Percentiles rank a stretch among this genome's conserved stretches.
phyloP scores from a whole-genome alignment of 2,888 invertebrate species.

The Eilema caniola region DNA sequence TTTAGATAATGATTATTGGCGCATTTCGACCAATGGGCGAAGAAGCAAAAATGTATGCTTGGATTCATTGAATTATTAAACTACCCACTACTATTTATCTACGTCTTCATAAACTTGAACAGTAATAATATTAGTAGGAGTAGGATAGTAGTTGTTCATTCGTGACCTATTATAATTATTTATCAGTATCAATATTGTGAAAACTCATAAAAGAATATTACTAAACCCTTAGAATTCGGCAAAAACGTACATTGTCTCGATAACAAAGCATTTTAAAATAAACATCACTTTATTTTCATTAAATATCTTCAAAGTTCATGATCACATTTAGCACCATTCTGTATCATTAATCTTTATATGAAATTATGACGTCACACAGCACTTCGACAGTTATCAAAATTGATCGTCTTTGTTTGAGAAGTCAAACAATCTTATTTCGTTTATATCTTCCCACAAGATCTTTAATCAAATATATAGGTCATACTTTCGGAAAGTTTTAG shows the following conservation, averaged over 20 bases:
- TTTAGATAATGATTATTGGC: too few relatives aligned
- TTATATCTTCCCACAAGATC: neutral
- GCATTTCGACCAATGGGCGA: too few relatives aligned
- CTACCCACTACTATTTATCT: too few relatives aligned
- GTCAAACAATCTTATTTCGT: neutral
- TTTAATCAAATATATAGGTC: neutral
- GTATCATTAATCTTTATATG: neutral
- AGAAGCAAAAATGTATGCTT: too few relatives aligned
- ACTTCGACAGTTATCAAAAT: neutral
- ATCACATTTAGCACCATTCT: neutral
- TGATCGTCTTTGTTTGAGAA: slow-evolving; percentile 3
- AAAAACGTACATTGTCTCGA: neutral
- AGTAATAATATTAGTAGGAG: too few relatives aligned
- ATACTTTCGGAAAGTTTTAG: neutral
- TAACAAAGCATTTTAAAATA: neutral
- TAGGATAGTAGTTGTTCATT: too few relatives aligned
- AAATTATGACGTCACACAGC: slow-evolving; percentile 6
- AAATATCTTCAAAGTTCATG: neutral
- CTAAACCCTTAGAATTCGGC: neutral
- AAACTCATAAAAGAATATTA: too few relatives aligned
- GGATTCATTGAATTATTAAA: too few relatives aligned
- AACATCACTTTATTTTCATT: neutral
- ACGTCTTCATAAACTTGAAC: too few relatives aligned
- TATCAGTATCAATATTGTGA: too few relatives aligned
- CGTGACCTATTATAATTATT: too few relatives aligned